phyloP scores from a whole-genome alignment of 2,797 vertebrate species.

The Tolypeutes matacus region DNA sequence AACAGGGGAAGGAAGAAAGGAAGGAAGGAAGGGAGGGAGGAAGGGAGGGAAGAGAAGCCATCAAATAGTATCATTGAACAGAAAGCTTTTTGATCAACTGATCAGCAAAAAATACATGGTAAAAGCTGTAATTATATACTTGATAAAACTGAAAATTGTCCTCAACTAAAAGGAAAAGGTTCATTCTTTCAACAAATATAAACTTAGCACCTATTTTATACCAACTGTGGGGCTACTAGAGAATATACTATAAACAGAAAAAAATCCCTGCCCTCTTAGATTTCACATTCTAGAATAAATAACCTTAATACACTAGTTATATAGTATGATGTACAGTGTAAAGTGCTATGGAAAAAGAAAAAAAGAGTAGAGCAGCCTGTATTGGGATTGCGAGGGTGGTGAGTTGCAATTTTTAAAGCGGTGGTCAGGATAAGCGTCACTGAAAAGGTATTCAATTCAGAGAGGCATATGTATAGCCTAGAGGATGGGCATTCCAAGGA shows the following conservation, averaged over 20 bases:
- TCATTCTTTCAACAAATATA: background rate
- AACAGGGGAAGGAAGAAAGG: background rate
- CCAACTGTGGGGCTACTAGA: background rate
- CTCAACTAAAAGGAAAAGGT: background rate
- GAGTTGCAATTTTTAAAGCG: background rate
- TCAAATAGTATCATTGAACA: background rate
- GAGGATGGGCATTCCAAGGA: background rate
- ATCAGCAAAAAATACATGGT: background rate
- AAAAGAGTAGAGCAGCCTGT: background rate
- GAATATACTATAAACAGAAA: background rate
- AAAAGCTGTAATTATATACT: background rate
- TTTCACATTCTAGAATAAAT: background rate
- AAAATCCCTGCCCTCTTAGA: background rate
- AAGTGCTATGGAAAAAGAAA: background rate
- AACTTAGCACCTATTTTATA: background rate
- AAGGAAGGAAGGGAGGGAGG: background rate
- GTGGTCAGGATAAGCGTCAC: background rate
- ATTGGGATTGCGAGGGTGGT: background rate
- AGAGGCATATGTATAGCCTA: background rate
- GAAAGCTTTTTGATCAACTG: background rate
- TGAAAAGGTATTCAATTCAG: background rate
- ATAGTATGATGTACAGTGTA: background rate
- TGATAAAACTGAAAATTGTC: background rate
- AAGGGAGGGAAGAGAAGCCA: background rate
- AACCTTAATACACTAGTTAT: background rate